Conservation (phyloP, 2,113 vertebrate species). For the Columbina picui region DNA sequence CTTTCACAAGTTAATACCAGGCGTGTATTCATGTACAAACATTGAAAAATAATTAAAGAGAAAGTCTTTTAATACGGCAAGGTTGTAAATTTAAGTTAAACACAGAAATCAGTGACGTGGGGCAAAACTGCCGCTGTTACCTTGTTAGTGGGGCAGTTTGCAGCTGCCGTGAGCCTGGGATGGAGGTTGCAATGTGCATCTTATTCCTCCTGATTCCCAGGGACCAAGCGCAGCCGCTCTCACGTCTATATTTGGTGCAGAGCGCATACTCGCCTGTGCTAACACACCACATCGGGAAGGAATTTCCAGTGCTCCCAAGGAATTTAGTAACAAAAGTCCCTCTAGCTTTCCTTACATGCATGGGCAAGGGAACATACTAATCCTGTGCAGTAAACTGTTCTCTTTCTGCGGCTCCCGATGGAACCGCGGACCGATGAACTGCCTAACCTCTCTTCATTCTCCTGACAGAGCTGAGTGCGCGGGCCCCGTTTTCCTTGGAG, state of each 20-base stretch:
- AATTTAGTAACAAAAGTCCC: slow-evolving; percentile 39
- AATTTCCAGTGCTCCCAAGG: slow-evolving; percentile 49
- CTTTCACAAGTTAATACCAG: not conserved
- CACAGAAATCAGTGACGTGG: not conserved
- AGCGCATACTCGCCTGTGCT: not conserved
- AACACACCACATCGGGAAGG: slow-evolving; percentile 55
- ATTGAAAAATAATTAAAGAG: not conserved
- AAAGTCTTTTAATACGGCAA: not conserved
- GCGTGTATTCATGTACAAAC: not conserved
- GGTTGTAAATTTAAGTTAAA: not conserved
- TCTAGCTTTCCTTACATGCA: slow-evolving; percentile 32
- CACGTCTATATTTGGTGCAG: slow-evolving; percentile 47
- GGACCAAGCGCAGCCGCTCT: not conserved
- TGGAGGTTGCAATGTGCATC: not conserved
- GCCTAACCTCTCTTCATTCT: not conserved
- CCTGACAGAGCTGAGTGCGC: not conserved
- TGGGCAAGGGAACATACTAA: not conserved
- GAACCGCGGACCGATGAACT: not conserved
- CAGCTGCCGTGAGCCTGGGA: not conserved
- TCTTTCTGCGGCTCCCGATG: not conserved
- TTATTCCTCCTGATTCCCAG: not conserved
- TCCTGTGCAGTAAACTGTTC: not conserved
- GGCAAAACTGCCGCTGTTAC: not conserved
- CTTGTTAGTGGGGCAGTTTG: not conserved
- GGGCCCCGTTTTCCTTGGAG: not conserved